A percentile compares a stretch with the other conserved stretches of the same genome.
Evolutionary conservation across 1,140 invertebrate genomes (phyloP).

Genomic region (Drosophila virilis): DNA sequence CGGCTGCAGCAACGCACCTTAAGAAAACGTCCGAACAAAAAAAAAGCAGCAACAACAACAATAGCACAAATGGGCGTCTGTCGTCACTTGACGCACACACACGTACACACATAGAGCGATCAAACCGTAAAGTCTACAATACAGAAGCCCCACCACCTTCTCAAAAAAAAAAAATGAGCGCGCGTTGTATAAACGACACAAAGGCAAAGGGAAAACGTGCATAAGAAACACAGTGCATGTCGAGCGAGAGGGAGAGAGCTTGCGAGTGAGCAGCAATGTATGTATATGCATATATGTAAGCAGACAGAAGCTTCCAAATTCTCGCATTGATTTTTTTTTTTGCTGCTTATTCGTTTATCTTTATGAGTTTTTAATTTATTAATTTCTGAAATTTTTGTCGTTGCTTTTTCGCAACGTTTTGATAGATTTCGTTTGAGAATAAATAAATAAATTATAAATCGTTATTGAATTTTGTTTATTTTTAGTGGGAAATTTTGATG

Average conservation of each 20-base stretch:
- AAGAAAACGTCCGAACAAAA: conserved; percentile 37
- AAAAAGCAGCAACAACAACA: conserved; percentile 22
- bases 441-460: conserved; percentile 14
- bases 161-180: conserved; percentile 40
- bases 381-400: conserved; percentile 11
- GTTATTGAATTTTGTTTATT: neutral
- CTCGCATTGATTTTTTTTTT: conserved; percentile 24
- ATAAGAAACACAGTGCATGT: conserved; percentile 39
- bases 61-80: conserved; percentile 20
- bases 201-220: conserved; percentile 52
- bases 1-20: conserved; percentile 27
- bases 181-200: conserved; percentile 50
- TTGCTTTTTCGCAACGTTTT: neutral
- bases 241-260: neutral
- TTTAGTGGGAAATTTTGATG: conserved; percentile 2
- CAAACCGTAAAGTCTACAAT: conserved; percentile 32
- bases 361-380: conserved; percentile 29
- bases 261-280: neutral
- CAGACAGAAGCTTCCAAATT: conserved; percentile 34
- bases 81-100: conserved; percentile 56
- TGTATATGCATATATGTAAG: neutral
- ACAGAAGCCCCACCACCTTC: conserved; percentile 5
- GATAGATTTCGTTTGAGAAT: conserved; percentile 1
- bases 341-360: conserved; percentile 1
- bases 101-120: conserved; percentile 31